Evolutionary conservation across 23 tunicate genomes (phyloP), one percentile per base, ranked within the genome.

Genomic region (Halocynthia roretzi): DNA sequence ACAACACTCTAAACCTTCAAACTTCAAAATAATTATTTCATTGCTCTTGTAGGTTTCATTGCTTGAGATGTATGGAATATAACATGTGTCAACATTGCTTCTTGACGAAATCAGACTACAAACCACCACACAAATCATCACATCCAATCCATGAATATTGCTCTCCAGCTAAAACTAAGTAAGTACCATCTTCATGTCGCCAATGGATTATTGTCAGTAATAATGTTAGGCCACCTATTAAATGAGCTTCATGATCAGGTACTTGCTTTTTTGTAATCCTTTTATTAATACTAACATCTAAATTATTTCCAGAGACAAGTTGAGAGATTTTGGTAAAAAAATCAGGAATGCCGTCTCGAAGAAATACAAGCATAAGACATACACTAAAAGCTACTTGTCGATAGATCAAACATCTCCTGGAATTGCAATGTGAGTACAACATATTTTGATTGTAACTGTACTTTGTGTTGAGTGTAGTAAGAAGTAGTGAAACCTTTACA

Each of bases 61-160:
- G 98, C 67, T 64, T 92, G 68, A 77, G 79, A 52, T 92, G 98
- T 68, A 15, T 92, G 21, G 88, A 92, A 53, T 86, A 86, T 76
- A 77, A 92, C 62, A 63, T 84, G 14, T 92, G 98, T 67, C 98
- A 92, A 53, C 50, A 62, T 60, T 92, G 98, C 61, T 92, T 86
- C 56, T 68, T 92, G 15, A 78, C 80, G 7, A 86, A 86, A 62
- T 74, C 68, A 54, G 56, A 62, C 23, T 8, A 53, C 10, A 53
- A 80, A 48, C 53, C 76, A 60, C 74, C 87, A 2, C 98, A 92
- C 74, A 87, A 83, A 23, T 76, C 83, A 19, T 62, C 81, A 14
- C 98, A 92, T 65, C 98, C 98, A 8, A 74, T 80, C 8, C 98
- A 92, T 61, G 98, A 92, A 67, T 92, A 92, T 69, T 86, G 87